A percentile compares a stretch with the other conserved stretches of the same genome.
Conservation (phyloP, 2,888 invertebrate species). For the Opisthograptis luteolata region DNA sequence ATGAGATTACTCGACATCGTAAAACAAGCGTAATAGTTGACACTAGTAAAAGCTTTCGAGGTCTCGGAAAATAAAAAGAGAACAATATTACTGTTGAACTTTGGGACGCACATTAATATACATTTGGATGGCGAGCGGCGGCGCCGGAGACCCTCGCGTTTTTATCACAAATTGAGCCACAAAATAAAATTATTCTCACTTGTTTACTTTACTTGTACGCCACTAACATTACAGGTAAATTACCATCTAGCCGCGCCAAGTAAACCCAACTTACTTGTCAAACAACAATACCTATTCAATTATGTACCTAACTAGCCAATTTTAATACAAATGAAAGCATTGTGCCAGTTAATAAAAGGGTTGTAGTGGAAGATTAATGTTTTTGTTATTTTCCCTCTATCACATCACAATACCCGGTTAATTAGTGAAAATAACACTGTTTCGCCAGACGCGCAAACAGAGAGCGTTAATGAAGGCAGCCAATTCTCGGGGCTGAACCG, state of each 20-base stretch:
- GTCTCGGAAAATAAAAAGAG: constrained; percentile 71
- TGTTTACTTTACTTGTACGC: constrained; percentile 31
- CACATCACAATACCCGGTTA: constrained; percentile 75
- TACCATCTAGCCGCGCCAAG: constrained; percentile 30
- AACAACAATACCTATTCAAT: constrained; percentile 34
- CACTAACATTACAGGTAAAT: constrained; percentile 37
- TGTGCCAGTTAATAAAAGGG: constrained; percentile 45
- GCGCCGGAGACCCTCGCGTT: constrained; percentile 57
- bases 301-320: constrained; percentile 37
- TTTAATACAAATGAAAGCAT: constrained; percentile 50
- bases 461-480: constrained; percentile 78
- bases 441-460: constrained; percentile 81
- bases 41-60: constrained; percentile 74
- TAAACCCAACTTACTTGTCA: constrained; percentile 11
- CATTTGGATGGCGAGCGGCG: constrained; percentile 63
- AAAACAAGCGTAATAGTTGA: constrained; percentile 73
- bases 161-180: constrained; percentile 71
- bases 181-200: constrained; percentile 67
- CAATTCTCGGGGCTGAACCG: constrained; percentile 69
- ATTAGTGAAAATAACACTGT: constrained; percentile 80
- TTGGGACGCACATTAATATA: constrained; percentile 77
- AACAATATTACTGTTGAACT: constrained; percentile 75
- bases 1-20: constrained; percentile 65
- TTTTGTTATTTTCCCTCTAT: constrained; percentile 67
- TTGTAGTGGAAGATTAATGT: constrained; percentile 57